Conservation (phyloP, 2,888 invertebrate species). For the Pedicia rivosa region DNA sequence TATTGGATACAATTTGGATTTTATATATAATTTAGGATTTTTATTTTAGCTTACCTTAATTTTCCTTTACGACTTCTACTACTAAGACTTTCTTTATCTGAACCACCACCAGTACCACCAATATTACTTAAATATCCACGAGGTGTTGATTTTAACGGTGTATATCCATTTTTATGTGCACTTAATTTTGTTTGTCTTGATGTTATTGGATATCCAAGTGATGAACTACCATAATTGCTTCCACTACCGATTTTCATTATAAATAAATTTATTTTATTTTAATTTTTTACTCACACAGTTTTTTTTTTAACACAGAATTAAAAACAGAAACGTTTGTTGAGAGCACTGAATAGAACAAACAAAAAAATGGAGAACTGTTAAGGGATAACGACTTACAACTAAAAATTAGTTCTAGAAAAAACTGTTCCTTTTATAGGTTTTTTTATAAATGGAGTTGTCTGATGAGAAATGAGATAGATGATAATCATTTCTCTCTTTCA, state of each 20-base stretch:
- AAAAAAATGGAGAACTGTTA: slow-evolving; percentile 2
- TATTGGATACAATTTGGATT: no score
- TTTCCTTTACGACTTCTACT: slow-evolving; percentile 20
- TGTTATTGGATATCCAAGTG: background rate
- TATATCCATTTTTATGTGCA: slow-evolving; percentile 4
- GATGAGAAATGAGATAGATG: no score
- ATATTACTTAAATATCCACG: background rate
- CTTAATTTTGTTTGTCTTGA: background rate
- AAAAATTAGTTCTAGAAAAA: background rate
- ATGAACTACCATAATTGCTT: slow-evolving; percentile 1
- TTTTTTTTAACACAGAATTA: slow-evolving; percentile 1
- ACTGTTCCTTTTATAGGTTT: background rate
- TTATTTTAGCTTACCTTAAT: slow-evolving; percentile 20
- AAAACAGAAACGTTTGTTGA: no score
- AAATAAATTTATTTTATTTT: background rate
- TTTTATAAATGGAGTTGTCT: no score
- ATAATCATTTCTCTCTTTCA: no score
- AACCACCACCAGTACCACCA: slow-evolving; percentile 10
- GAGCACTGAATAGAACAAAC: no score
- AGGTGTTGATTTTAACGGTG: slow-evolving; percentile 4
- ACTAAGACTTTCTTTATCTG: slow-evolving; percentile 26
- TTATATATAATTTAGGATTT: no score
- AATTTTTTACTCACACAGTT: background rate
- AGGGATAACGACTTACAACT: slow-evolving; percentile 1
- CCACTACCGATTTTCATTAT: slow-evolving; percentile 6